A percentile compares a stretch with the other conserved stretches of the same genome.
Conservation (phyloP, 2,888 invertebrate species). For the Pseudeuparius sepicola region DNA sequence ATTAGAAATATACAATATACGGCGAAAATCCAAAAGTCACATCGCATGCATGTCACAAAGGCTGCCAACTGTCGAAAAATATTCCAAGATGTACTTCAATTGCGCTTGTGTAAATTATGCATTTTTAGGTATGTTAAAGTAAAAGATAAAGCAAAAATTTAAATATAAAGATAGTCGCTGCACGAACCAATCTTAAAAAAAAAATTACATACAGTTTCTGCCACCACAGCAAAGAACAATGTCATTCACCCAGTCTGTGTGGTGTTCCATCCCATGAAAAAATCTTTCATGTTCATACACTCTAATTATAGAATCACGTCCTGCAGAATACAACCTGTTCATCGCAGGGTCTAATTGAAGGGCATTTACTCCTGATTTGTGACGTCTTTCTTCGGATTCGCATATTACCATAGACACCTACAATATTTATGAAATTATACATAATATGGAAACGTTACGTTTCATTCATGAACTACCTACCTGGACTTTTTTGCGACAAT, state of each 20-base stretch:
- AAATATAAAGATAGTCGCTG: too few species aligned
- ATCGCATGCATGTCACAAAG: too few species aligned
- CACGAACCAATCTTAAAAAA: too few species aligned
- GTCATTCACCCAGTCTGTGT: slow-evolving; percentile 99
- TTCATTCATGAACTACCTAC: slow-evolving; percentile 24
- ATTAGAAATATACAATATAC: too few species aligned
- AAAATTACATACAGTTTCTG: slow-evolving; percentile 85
- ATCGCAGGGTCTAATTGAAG: slow-evolving; percentile 83
- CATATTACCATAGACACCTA: slow-evolving; percentile 98
- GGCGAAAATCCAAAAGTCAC: too few species aligned
- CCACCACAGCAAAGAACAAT: slow-evolving; percentile 96
- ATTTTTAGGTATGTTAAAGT: background rate
- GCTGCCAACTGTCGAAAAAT: too few species aligned
- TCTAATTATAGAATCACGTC: slow-evolving; percentile 93
- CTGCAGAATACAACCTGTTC: slow-evolving; percentile 89
- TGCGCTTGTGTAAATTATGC: too few species aligned
- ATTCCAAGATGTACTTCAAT: too few species aligned
- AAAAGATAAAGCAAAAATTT: too few species aligned
- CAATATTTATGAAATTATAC: slow-evolving; percentile 13
- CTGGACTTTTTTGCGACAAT: slow-evolving; percentile 39
- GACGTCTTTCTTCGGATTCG: slow-evolving; percentile 87
- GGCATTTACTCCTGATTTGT: slow-evolving; percentile 93
- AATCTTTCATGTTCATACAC: slow-evolving; percentile 84
- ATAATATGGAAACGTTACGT: background rate
- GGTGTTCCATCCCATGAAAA: slow-evolving; percentile 96